Evolutionary conservation across 2,797 vertebrate genomes (phyloP).

Genomic region (Dendrocincla tyrannina): DNA sequence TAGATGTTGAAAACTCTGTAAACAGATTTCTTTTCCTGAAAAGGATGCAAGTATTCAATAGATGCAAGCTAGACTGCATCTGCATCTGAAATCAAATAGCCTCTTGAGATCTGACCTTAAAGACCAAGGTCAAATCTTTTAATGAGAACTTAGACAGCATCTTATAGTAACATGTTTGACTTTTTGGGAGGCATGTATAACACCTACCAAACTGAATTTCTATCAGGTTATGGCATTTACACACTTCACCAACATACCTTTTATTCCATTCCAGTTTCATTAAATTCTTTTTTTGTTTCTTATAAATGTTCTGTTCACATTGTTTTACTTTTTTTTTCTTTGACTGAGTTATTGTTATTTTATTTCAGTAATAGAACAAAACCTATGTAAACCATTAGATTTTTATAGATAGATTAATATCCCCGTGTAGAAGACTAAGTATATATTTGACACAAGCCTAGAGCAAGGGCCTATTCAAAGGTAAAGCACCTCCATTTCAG

Average conservation of each 20-base stretch:
- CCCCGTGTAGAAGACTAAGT: not conserved
- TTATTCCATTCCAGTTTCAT: not conserved
- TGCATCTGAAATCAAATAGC: not conserved
- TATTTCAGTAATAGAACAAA: not conserved
- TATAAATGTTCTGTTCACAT: not conserved
- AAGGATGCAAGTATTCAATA: not conserved
- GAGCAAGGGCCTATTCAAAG: not conserved
- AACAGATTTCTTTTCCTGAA: not conserved
- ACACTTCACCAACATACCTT: not conserved
- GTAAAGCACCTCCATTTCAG: not conserved
- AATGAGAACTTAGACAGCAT: not conserved
- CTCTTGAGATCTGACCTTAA: not conserved
- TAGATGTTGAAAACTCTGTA: not conserved
- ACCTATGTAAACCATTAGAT: not conserved
- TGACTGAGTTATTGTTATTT: not conserved
- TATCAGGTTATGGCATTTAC: not conserved
- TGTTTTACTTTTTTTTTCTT: not conserved
- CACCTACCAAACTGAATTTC: slow-evolving; percentile 19
- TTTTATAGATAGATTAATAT: not conserved
- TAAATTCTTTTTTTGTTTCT: not conserved
- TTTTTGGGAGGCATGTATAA: not conserved
- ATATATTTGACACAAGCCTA: not conserved
- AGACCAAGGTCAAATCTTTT: slow-evolving; percentile 12
- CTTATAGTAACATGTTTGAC: not conserved
- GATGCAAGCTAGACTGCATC: not conserved